Evolutionary conservation across 2,888 invertebrate species (phyloP).

Genomic region (Calliopum simillimum): DNA sequence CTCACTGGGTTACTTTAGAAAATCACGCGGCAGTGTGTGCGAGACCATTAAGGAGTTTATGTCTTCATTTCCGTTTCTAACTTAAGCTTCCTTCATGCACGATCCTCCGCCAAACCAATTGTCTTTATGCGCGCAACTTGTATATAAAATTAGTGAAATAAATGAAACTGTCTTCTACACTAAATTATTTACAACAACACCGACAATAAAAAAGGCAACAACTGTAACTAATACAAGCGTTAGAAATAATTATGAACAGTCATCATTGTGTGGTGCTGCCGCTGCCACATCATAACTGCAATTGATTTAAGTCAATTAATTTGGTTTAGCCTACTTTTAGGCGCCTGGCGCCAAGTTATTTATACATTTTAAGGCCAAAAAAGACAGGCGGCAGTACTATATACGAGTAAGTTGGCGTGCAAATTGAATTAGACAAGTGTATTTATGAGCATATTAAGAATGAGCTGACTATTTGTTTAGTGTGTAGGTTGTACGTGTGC

Average conservation of each 20-base stretch:
- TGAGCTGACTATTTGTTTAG: not conserved
- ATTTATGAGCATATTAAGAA: not conserved
- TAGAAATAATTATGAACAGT: not conserved
- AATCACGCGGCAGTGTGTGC: not conserved
- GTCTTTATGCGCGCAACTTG: no score
- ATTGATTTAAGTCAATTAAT: constrained; percentile 62
- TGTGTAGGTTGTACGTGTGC: not conserved
- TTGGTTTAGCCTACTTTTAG: constrained; percentile 38
- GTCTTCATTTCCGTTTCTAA: not conserved
- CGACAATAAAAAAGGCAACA: not conserved
- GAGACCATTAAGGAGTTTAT: not conserved
- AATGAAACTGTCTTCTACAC: constrained; percentile 9
- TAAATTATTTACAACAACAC: not conserved
- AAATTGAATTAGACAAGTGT: not conserved
- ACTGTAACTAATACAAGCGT: not conserved
- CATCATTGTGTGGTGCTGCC: not conserved
- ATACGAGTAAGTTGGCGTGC: no score
- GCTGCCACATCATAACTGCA: constrained; percentile 26
- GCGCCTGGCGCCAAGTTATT: not conserved
- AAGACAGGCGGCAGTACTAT: not conserved
- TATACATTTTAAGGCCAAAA: not conserved
- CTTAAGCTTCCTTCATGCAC: not conserved
- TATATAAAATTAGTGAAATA: no score
- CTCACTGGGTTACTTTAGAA: no score
- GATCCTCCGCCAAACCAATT: not conserved